Percentiles rank a stretch among this genome's conserved stretches.
These are phyloP conservation scores for Fopius arisanus DNA, from an alignment of 1,140 invertebrate genomes.

Conservation along the genomic window DNA sequence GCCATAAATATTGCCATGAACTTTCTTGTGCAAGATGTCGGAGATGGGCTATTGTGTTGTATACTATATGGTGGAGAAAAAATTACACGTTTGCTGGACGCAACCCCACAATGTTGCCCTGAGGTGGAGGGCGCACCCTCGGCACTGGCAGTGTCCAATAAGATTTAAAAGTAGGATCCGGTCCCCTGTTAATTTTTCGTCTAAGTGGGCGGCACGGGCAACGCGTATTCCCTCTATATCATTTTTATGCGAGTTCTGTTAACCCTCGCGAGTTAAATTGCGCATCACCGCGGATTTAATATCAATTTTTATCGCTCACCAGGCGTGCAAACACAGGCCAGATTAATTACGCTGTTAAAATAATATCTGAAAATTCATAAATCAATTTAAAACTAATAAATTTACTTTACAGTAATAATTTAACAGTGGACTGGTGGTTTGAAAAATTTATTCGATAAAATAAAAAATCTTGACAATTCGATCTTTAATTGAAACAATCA, in stretches of 20 bases:
- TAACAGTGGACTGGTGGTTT: too few species aligned
- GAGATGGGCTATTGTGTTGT: neutral
- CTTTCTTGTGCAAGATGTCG: neutral
- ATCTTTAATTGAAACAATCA: too few species aligned
- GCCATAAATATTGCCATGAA: neutral
- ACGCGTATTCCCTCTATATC: conserved; percentile 19
- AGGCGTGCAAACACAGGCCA: too few species aligned
- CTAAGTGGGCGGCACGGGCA: conserved; percentile 13
- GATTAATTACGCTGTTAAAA: too few species aligned
- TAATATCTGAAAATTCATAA: too few species aligned
- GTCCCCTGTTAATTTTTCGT: conserved; percentile 22
- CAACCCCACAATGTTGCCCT: neutral
- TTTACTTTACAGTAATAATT: too few species aligned
- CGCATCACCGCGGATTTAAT: neutral
- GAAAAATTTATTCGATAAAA: too few species aligned
- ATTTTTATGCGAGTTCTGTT: conserved; percentile 5
- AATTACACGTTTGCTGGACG: neutral
- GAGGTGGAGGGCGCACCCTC: conserved; percentile 12
- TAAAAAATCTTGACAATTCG: too few species aligned
- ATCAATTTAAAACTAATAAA: too few species aligned
- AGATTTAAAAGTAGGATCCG: conserved; percentile 30
- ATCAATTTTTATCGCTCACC: neutral
- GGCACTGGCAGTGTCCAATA: conserved; percentile 7
- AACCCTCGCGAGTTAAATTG: neutral
- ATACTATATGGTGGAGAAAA: neutral